Evolutionary conservation across 1,140 invertebrate species (phyloP), one percentile per base, ranked within the genome.

Genomic region (Drosophila quadrilineata): DNA sequence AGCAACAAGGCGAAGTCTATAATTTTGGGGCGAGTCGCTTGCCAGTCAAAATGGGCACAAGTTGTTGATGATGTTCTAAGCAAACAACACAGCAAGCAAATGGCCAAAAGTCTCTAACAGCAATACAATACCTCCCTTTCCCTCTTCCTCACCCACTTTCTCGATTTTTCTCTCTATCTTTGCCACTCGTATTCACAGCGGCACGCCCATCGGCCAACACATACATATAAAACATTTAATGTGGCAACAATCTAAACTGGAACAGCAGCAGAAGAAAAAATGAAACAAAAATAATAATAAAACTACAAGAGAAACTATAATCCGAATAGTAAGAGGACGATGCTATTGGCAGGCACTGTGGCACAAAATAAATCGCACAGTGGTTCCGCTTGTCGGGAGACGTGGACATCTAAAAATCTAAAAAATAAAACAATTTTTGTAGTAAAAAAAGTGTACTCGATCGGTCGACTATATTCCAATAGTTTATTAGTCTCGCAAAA

Each of bases 11-110:
- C n/a, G n/a, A n/a, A 22, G 64, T 35, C 41, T 36, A 71, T 53
- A 53, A 62, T 49, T 75, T 75, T 56, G 60, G 43, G 53, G 48
- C 49, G 66, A 49, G 40, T 58, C 35, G 40, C 38, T 28, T 67
- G 48, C 56, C 57, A 67, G 60, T 67, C 60, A 67, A 67, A 67
- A 52, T 29, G 41, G 31, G 43, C 48, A 60, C 56, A 67, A 46
- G 22, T 59, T 50, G 28, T 36, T 38, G 29, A 50, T 59, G 63
- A 50, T 35, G 46, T 43, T 29, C 26, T 58, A 29, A 46, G 22
- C 33, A 24, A 24, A 43, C 36, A 33, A n/a, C n/a, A n/a, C n/a
- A n/a, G n/a, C n/a, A 14, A 14, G 36, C 58, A 19, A 33, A 16
- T 22, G 17, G 10, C 12, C 26, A n/a, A n/a, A n/a, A n/a, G n/a